Evolutionary conservation across 2,888 invertebrate species (phyloP).

Genomic region (Macrophya alboannulata): DNA sequence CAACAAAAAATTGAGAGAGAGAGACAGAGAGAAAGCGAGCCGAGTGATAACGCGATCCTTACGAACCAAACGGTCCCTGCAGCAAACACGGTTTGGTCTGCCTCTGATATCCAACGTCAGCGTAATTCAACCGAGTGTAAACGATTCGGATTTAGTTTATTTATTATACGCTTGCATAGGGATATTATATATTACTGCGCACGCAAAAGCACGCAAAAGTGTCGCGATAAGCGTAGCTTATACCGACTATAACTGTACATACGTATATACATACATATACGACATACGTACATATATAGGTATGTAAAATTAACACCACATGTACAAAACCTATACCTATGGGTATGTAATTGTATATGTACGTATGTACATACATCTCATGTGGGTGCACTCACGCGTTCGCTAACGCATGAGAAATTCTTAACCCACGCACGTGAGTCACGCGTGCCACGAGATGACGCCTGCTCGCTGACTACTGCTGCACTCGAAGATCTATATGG

Average conservation of each 20-base stretch:
- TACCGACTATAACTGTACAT: neutral
- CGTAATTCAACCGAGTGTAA: constrained; percentile 50
- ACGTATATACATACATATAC: neutral
- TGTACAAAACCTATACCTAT: neutral
- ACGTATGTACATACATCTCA: no score
- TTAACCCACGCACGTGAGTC: constrained; percentile 75
- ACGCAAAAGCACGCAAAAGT: constrained; percentile 14
- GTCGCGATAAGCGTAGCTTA: constrained; percentile 34
- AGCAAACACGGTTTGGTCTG: neutral
- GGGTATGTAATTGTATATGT: neutral
- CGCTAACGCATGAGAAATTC: constrained; percentile 69
- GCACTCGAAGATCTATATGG: constrained; percentile 47
- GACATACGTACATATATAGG: neutral
- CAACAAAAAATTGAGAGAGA: neutral
- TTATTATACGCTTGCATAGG: constrained; percentile 10
- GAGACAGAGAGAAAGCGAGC: neutral
- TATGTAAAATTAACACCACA: neutral
- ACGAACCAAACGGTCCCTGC: neutral
- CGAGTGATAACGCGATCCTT: neutral
- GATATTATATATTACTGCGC: neutral
- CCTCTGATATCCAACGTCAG: constrained; percentile 6
- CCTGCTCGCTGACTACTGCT: neutral
- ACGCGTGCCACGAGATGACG: constrained; percentile 66
- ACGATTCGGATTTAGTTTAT: constrained; percentile 46
- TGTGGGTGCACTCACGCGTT: constrained; percentile 54